phyloP scores from a whole-genome alignment of 2,113 vertebrate species.

The Holacanthus passer region DNA sequence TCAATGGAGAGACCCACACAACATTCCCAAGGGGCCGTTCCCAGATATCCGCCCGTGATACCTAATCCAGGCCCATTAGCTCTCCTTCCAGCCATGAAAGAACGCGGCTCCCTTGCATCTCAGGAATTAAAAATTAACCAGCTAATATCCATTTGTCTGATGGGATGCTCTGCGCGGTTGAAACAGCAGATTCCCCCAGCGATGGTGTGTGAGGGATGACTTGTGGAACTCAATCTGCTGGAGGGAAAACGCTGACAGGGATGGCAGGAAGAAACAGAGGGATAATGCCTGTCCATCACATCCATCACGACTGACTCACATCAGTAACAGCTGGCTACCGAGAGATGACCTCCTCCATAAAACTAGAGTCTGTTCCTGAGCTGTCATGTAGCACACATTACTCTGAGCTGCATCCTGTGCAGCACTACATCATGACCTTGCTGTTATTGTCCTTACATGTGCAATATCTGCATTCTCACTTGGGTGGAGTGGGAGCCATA shows the following conservation, averaged over 20 bases:
- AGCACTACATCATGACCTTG: slow-evolving; percentile 60
- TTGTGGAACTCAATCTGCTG: slow-evolving; percentile 80
- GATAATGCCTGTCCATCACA: slow-evolving; percentile 74
- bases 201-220: slow-evolving; percentile 72
- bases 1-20: slow-evolving; percentile 79
- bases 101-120: slow-evolving; percentile 76
- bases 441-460: slow-evolving; percentile 48
- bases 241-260: slow-evolving; percentile 78
- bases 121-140: slow-evolving; percentile 90
- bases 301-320: slow-evolving; percentile 60
- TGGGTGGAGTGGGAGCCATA: background rate
- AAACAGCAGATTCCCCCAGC: slow-evolving; percentile 85
- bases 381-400: slow-evolving; percentile 46
- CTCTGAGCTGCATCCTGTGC: slow-evolving; percentile 22
- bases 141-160: slow-evolving; percentile 87
- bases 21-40: slow-evolving; percentile 76
- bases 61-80: slow-evolving; percentile 86
- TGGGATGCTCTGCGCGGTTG: slow-evolving; percentile 75
- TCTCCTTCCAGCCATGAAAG: slow-evolving; percentile 79
- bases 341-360: slow-evolving; percentile 61
- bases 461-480: slow-evolving; percentile 22
- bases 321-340: slow-evolving; percentile 59
- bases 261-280: slow-evolving; percentile 72
- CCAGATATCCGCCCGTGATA: slow-evolving; percentile 85
- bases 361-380: slow-evolving; percentile 53